Base-by-base conservation (phyloP, 2,797 vertebrate genomes). In the Mormyrops boulengeri region DNA sequence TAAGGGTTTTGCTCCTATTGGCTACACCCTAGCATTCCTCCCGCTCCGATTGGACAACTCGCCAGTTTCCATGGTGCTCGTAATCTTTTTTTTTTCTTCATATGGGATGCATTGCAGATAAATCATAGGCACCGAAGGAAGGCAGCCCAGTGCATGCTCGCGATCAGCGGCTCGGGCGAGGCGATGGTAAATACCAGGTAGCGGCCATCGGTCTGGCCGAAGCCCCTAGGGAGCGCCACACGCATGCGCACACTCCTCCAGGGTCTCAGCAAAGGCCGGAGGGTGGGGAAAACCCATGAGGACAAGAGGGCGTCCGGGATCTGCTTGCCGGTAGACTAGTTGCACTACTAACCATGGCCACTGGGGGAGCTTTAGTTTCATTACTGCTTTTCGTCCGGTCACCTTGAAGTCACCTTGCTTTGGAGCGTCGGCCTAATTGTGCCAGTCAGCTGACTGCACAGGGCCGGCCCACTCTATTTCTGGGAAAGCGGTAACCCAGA, bases 341-440 rank as follows among this genome's bases (percentile, higher is more conserved):
- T 17, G 41, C 82, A 52, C 44, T 85, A 85, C 47, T 26, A 52
- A 22, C 82, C 82, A 50, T 41, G 87, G 19, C 85, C 50, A 57
- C 55, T 19, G 91, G 92, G 91, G 90, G 89, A 91, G 93, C 53
- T 19, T 19, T 55, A n/a, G 55, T 90, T 89, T 11, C 92, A 93
- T 92, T 47, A 47, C 92, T 93, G 22, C 9, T 95, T 94, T 92
- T 94, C 93, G 93, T 93, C 93, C 44, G 91, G 92, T 95, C 95
- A 95, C 95, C 95, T 95, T 96, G 95, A 92, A 92, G 92, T 96
- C 94, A 96, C 96, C 95, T 96, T 96, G 95, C 93, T 93, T 93
- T 7, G 7, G 91, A 93, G 93, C 93, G 87, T 47, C 94, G 95
- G 93, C 95, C 95, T 93, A 94, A 93, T 96, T 96, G 93, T 95